Evolutionary conservation across 2,113 vertebrate genomes (phyloP).

Genomic region (Anhinga rufa): DNA sequence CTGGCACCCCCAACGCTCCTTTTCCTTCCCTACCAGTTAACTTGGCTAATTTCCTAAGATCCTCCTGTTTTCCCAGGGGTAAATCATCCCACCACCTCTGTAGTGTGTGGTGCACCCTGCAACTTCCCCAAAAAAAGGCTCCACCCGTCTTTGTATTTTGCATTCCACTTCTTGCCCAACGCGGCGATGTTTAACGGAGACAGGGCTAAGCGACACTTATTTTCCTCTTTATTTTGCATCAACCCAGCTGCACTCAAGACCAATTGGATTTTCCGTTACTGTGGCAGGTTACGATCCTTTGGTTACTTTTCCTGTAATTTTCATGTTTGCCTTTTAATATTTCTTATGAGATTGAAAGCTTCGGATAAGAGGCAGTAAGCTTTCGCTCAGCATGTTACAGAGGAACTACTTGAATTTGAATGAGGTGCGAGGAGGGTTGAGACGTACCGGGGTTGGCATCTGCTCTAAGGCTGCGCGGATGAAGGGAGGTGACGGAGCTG

Average conservation of each 20-base stretch:
- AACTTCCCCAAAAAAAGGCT: background rate
- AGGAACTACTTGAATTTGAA: conserved; percentile 10
- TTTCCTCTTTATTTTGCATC: background rate
- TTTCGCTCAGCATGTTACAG: background rate
- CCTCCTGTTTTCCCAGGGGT: background rate
- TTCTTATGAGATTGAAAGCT: conserved; percentile 35
- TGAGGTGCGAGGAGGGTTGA: background rate
- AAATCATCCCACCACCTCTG: background rate
- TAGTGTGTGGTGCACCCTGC: rapidly evolving
- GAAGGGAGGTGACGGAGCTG: background rate
- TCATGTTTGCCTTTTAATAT: conserved; percentile 42
- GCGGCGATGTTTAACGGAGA: background rate
- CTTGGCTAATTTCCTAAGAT: background rate
- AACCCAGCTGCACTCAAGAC: background rate
- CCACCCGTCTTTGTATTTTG: background rate
- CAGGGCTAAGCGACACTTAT: background rate
- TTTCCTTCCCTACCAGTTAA: background rate
- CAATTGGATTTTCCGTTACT: conserved; percentile 26
- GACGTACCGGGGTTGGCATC: background rate
- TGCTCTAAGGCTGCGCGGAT: background rate
- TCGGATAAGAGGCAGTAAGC: background rate
- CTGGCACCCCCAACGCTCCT: too few species aligned
- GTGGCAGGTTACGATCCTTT: conserved; percentile 1
- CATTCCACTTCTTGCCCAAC: background rate
- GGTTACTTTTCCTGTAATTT: conserved; percentile 44